Conservation (phyloP, 2,888 invertebrate genomes). For the Phengaris alcon region DNA sequence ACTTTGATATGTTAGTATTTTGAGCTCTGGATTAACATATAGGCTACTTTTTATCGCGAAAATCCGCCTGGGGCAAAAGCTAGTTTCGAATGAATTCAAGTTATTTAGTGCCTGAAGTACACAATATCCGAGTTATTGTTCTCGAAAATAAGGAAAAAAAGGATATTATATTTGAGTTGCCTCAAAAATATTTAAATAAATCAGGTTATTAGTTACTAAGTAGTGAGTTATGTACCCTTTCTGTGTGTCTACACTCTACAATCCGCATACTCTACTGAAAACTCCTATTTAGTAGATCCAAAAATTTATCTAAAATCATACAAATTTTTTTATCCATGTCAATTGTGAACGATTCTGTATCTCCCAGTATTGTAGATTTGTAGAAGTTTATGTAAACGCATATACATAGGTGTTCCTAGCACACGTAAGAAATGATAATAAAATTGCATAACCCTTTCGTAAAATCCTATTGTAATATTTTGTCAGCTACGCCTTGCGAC, state of each 20-base stretch:
- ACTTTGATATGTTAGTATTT: too few species aligned
- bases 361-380: too few species aligned
- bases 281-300: too few species aligned
- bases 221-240: too few species aligned
- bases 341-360: too few species aligned
- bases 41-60: too few species aligned
- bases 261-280: too few species aligned
- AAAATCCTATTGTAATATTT: conserved; percentile 1
- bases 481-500: background rate
- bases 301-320: too few species aligned
- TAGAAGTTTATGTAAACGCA: background rate
- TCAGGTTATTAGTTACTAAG: background rate
- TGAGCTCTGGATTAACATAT: too few species aligned
- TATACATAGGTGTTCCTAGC: background rate
- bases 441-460: background rate
- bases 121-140: background rate
- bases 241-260: too few species aligned
- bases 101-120: background rate
- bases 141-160: background rate
- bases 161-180: background rate
- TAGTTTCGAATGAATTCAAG: background rate
- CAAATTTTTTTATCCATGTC: too few species aligned
- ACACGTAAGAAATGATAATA: background rate
- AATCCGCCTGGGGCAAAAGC: too few species aligned
- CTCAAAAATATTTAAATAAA: background rate